These are phyloP conservation scores for Dryas iulia DNA, from an alignment of 1,140 invertebrate species.

Conservation along the genomic window DNA sequence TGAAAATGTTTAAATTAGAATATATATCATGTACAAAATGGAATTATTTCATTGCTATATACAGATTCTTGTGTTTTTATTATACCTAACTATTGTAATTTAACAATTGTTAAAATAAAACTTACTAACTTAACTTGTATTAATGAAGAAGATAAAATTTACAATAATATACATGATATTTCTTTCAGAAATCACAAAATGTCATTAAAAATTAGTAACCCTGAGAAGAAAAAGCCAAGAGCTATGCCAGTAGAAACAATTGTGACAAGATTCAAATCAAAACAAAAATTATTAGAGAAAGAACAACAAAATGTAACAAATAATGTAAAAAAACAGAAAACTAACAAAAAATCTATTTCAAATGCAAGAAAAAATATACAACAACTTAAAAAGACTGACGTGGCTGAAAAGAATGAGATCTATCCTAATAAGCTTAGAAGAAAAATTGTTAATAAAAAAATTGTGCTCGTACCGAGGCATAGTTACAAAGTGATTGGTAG, in stretches of 20 bases:
- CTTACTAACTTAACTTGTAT: too few species aligned
- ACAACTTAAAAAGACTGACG: neutral
- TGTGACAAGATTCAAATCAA: conserved; percentile 51
- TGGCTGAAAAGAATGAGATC: conserved; percentile 38
- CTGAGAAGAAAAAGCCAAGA: conserved; percentile 19
- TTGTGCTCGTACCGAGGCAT: conserved; percentile 47
- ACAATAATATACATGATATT: neutral
- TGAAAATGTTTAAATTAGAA: too few species aligned
- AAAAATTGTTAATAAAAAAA: conserved; percentile 31
- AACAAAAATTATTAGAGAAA: conserved; percentile 40
- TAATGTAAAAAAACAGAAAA: conserved; percentile 20
- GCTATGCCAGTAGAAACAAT: conserved; percentile 45
- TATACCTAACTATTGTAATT: too few species aligned
- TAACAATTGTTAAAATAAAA: too few species aligned
- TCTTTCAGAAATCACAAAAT: conserved; percentile 15
- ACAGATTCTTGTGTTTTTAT: too few species aligned
- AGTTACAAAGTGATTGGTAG: conserved; percentile 46
- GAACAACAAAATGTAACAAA: conserved; percentile 24
- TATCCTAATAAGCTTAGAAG: conserved; percentile 50
- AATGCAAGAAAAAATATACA: neutral
- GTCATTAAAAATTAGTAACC: conserved; percentile 23
- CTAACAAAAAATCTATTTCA: neutral
- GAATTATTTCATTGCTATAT: too few species aligned
- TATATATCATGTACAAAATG: too few species aligned
- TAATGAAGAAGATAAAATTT: too few species aligned